These are phyloP conservation scores for Drosophila incognita DNA, from an alignment of 2,888 invertebrate genomes.

Conservation along the genomic window DNA sequence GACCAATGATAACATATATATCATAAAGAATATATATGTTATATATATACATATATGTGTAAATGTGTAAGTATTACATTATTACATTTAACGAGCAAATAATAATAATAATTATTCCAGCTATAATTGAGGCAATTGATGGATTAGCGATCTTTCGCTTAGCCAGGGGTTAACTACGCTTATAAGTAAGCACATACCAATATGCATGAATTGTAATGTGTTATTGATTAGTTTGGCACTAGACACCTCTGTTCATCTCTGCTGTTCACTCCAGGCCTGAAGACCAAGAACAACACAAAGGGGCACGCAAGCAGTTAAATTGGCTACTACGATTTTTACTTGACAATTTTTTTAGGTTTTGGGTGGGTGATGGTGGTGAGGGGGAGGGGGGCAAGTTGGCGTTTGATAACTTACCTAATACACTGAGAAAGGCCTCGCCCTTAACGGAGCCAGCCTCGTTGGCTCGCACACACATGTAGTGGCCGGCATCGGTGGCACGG, in stretches of 20 bases:
- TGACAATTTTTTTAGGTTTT: neutral
- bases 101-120: neutral
- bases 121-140: neutral
- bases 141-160: neutral
- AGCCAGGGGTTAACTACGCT: neutral
- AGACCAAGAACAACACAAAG: neutral
- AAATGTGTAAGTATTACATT: neutral
- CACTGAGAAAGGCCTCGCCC: slow-evolving; percentile 92
- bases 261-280: neutral
- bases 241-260: neutral
- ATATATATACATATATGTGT: too few species aligned
- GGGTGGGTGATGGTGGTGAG: neutral
- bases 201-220: slow-evolving; percentile 1
- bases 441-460: slow-evolving; percentile 95
- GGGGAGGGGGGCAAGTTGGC: neutral
- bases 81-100: neutral
- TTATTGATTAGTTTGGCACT: neutral
- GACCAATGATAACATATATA: too few species aligned
- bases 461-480: slow-evolving; percentile 94
- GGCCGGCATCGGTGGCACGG: slow-evolving; percentile 92
- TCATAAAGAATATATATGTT: neutral
- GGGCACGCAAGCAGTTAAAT: neutral
- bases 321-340: neutral
- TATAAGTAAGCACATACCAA: neutral
- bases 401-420: slow-evolving; percentile 88